These are phyloP conservation scores for Campylomormyrus numenius DNA, from an alignment of 2,113 vertebrate species.

Conservation along the genomic window DNA sequence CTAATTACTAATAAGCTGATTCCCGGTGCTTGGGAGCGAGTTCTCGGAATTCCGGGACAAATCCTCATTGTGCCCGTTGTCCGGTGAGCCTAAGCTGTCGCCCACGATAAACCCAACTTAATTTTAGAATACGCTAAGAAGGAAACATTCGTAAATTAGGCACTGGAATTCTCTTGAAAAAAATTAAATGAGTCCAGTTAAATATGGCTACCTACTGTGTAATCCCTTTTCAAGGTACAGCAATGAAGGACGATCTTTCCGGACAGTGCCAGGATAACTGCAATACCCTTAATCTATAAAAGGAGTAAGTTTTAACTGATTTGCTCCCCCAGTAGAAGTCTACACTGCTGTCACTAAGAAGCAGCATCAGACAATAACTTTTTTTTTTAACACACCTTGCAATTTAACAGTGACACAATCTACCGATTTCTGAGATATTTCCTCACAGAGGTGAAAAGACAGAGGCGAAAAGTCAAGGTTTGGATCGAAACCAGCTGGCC, in stretches of 20 bases:
- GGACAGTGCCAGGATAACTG: not conserved
- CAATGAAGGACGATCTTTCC: not conserved
- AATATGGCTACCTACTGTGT: not conserved
- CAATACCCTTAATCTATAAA: not conserved
- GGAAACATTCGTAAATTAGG: not conserved
- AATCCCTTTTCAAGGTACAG: not conserved
- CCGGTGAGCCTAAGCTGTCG: not conserved
- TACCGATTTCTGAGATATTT: not conserved
- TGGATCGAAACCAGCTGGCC: constrained; percentile 18
- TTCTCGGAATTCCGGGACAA: constrained; percentile 6
- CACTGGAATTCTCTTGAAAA: not conserved
- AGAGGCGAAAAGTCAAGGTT: not conserved
- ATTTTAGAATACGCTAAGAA: not conserved
- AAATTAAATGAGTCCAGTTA: not conserved
- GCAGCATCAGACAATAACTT: constrained; percentile 1
- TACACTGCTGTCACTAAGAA: constrained; percentile 4
- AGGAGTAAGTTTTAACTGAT: not conserved
- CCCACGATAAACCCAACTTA: not conserved
- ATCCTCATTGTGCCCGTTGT: not conserved
- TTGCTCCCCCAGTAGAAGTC: not conserved
- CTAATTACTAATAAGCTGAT: constrained; percentile 14
- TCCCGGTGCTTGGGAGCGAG: not conserved
- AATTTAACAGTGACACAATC: constrained; percentile 9
- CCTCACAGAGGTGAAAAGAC: not conserved
- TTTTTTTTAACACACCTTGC: not conserved